These are phyloP conservation scores for Atta cephalotes DNA, from an alignment of 1,140 invertebrate genomes.

Conservation along the genomic window DNA sequence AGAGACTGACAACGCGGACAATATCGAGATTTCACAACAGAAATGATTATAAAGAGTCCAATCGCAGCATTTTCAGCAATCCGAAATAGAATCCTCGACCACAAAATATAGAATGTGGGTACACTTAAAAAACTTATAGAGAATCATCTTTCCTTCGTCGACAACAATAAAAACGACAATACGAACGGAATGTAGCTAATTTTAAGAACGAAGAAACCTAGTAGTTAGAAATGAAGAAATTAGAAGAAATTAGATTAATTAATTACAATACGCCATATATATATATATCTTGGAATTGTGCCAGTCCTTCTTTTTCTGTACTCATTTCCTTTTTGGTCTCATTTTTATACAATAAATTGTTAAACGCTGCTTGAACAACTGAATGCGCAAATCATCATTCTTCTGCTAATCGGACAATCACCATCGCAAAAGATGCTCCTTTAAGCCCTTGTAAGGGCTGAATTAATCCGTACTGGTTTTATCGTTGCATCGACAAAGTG, in stretches of 20 bases:
- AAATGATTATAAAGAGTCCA: neutral
- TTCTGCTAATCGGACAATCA: conserved; percentile 39
- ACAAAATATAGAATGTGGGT: conserved; percentile 2
- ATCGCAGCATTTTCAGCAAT: neutral
- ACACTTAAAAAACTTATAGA: neutral
- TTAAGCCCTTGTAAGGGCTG: conserved; percentile 36
- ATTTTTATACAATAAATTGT: neutral
- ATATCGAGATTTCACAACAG: neutral
- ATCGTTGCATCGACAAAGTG: conserved; percentile 42
- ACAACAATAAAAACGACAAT: conserved; percentile 14
- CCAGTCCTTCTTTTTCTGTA: neutral
- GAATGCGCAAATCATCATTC: neutral
- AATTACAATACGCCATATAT: neutral
- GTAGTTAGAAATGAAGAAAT: conserved; percentile 12
- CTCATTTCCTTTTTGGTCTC: neutral
- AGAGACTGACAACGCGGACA: neutral
- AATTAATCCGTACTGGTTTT: conserved; percentile 32
- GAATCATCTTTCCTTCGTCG: conserved; percentile 3
- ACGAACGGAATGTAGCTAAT: neutral
- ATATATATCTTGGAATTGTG: neutral
- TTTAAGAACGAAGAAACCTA: neutral
- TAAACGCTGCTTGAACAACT: neutral
- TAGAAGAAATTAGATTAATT: neutral
- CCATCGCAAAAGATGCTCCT: conserved; percentile 6
- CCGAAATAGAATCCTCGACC: neutral